These are phyloP conservation scores for Cerastis leucographa DNA, from an alignment of 2,888 invertebrate genomes.

Conservation along the genomic window DNA sequence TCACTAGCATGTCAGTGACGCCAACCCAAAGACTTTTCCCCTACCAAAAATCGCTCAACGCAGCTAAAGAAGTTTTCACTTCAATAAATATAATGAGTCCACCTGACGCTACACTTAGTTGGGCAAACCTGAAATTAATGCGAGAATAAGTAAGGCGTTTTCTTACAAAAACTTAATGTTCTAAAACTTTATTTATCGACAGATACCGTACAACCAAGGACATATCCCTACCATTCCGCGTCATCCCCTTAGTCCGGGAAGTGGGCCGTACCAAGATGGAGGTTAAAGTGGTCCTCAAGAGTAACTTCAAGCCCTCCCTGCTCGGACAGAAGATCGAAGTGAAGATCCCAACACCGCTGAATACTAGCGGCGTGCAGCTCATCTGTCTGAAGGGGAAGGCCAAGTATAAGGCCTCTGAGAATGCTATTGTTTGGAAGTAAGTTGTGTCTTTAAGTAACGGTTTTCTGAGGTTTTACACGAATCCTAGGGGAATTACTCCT, in stretches of 20 bases:
- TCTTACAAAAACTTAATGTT: not conserved
- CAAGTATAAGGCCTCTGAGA: constrained; percentile 99
- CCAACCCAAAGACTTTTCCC: no score
- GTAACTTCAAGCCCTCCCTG: constrained; percentile 99
- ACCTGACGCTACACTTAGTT: not conserved
- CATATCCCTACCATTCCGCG: constrained; percentile 99
- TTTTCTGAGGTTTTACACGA: constrained; percentile 57
- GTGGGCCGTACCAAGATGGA: constrained; percentile 99
- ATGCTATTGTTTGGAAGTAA: constrained; percentile 99
- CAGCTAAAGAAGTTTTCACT: no score
- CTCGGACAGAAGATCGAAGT: constrained; percentile 99
- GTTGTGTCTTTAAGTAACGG: constrained; percentile 69
- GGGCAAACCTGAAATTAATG: not conserved
- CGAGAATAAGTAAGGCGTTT: not conserved
- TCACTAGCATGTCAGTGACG: no score
- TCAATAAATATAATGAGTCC: no score
- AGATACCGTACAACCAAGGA: constrained; percentile 99
- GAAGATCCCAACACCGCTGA: constrained; percentile 99
- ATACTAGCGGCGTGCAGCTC: constrained; percentile 99
- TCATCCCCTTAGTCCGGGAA: constrained; percentile 99
- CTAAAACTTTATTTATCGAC: constrained; percentile 33
- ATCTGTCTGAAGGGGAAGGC: constrained; percentile 99
- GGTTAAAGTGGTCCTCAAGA: constrained; percentile 99
- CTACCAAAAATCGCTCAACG: no score
- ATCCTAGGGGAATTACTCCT: not conserved